Base-by-base conservation (phyloP, 2,888 invertebrate species). In the Cryptus armator region DNA sequence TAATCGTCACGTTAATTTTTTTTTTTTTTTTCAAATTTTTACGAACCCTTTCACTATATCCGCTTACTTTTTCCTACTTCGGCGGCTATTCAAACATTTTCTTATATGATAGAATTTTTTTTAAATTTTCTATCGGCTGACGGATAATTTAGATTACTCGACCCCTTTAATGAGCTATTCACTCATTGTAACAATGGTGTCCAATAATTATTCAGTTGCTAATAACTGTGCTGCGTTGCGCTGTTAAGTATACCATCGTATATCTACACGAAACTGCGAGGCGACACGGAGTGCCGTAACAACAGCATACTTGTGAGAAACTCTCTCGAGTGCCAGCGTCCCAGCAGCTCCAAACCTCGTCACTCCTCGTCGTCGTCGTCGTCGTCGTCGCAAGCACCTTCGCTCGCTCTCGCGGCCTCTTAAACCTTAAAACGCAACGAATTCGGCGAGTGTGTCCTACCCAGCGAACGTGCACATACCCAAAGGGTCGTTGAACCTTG, bases 401-500 rank as follows among this genome's bases (percentile, higher is more conserved):
- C 81, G 59, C 67, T 48, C 37, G 19, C 44, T 72, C 71, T 14
- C 16, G 46, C 14, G 71, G 44, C 19, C 77, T 59, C 72, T 77
- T 66, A 59, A 66, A 67, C 82, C 77, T 78, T 68, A 29, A 83
- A 83, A 59, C 56, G 43, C 77, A 71, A 77, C 77, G 82, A 78
- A 83, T 72, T 53, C 67, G 72, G 67, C 72, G 67, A 66, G 77
- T 72, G 56, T 77, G 82, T 82, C 77, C 77, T 78, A 83, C 56
- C 48, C 24, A 67, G 29, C 46, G 43, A 71, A 46, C 24, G 48
- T 59, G 72, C 72, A 78, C 77, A 78, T 78, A 72, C 59, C 77
- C 67, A 83, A 72, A 78, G 72, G 82, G 77, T 78, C 82, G 56
- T 59, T 78, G 82, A 83, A 83, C 82, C 72, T 59, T 72, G 24